phyloP scores from a whole-genome alignment of 2,888 invertebrate genomes.

The Lasioglossum malachurum region DNA sequence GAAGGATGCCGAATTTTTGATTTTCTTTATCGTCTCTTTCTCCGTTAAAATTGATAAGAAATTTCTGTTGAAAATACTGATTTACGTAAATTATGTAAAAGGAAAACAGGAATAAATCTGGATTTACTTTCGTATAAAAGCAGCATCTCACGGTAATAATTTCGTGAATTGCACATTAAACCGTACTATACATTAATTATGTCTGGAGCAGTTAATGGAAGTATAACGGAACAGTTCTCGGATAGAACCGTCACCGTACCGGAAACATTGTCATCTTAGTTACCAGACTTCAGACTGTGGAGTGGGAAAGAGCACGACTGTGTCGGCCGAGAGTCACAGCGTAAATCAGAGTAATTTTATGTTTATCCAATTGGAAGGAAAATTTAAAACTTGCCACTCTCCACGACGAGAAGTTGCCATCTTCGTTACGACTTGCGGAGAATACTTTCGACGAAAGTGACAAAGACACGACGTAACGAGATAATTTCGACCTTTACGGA shows the following conservation, averaged over 20 bases:
- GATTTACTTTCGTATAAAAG: not conserved
- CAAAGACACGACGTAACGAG: conserved; percentile 28
- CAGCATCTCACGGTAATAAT: not conserved
- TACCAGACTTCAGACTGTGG: conserved; percentile 58
- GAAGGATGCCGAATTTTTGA: not conserved
- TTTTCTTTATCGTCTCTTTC: not conserved
- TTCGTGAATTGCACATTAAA: not conserved
- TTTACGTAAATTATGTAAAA: not conserved
- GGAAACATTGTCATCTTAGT: conserved; percentile 73
- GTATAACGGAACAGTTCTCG: conserved; percentile 59
- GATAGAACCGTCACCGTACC: conserved; percentile 57
- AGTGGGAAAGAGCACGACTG: conserved; percentile 61
- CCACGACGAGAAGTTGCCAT: conserved; percentile 53
- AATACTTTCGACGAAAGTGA: conserved; percentile 46
- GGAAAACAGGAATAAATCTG: not conserved
- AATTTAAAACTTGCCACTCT: conserved; percentile 75
- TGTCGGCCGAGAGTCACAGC: conserved; percentile 67
- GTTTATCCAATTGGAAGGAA: conserved; percentile 72
- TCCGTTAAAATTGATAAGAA: not conserved
- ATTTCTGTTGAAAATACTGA: not conserved
- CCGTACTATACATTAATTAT: conserved; percentile 33
- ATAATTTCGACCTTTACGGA: conserved; percentile 18
- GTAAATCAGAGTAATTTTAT: conserved; percentile 71
- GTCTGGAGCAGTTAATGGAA: conserved; percentile 38
- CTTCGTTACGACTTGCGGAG: conserved; percentile 51